Conservation (phyloP, 30 jellyfish, hydroid and myxozoan genomes). For the Euphysa ruthae region DNA sequence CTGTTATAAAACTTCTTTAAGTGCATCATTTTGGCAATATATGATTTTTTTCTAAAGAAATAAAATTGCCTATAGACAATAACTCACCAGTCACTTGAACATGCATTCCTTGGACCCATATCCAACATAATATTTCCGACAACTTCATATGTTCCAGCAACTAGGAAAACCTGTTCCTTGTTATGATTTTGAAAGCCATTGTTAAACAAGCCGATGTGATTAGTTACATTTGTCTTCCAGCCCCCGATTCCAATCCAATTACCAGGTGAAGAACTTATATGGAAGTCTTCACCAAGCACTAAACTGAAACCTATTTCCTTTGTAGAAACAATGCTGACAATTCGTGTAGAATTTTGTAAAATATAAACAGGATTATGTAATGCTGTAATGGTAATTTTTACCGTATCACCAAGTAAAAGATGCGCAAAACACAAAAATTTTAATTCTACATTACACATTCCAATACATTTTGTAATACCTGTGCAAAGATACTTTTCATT, state of each 20-base stretch:
- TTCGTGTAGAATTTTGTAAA: not conserved
- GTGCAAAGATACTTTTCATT: not conserved
- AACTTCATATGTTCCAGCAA: constrained; percentile 57
- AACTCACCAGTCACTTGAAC: not conserved
- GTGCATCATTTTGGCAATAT: too few relatives aligned
- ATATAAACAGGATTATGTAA: not conserved
- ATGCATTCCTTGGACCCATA: not conserved
- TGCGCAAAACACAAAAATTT: constrained; percentile 9
- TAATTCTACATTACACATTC: not conserved
- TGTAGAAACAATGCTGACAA: not conserved
- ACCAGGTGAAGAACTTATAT: not conserved
- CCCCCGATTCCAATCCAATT: constrained; percentile 17
- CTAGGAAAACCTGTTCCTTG: constrained; percentile 23
- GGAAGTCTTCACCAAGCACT: not conserved
- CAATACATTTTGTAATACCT: not conserved
- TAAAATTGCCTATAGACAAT: not conserved
- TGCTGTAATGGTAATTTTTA: not conserved
- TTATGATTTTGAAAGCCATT: not conserved
- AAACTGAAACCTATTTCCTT: not conserved
- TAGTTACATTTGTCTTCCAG: constrained; percentile 9
- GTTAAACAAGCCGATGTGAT: not conserved
- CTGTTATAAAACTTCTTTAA: too few relatives aligned
- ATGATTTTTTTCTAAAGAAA: too few relatives aligned
- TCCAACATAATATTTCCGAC: constrained; percentile 50
- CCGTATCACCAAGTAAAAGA: not conserved